Base-by-base conservation (phyloP, 1,140 invertebrate species). In the Lanistes nyassanus region DNA sequence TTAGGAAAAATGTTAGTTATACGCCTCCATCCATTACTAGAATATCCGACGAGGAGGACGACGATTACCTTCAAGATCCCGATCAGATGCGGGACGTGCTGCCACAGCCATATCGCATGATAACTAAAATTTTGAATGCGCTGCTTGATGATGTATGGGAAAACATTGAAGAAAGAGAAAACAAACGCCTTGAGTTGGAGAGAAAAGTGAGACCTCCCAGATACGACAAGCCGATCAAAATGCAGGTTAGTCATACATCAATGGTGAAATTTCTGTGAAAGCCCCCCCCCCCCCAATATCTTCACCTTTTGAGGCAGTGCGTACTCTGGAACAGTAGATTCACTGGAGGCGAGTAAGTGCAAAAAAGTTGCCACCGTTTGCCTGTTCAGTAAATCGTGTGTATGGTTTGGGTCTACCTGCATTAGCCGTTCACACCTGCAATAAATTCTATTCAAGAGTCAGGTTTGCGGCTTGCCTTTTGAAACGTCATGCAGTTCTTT, bases 71-170 rank as follows among this genome's bases (percentile, higher is more conserved):
- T 7, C 79, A 79, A 53, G 87, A 88, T 65, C 87, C 87, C n/a
- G 86, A 87, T 53, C 82, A 85, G 58, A 47, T 86, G 23, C 76
- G 80, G 36, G 87, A 87, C 73, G 42, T 36, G n/a, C 66, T 88
- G 23, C 87, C 87, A 58, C 86, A 87, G 69, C 87, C 87, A 2
- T 88, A 87, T 79, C 83, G 87, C 11, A 85, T 87, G 82, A 82
- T 88, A 53, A 82, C 87, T 69, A 87, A 85, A 80, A 77, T 87
- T 65, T 53, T 88, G 16, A 74, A 42, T n/a, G 69, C 79, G 34
- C 58, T 87, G 55, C 67, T 87, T 55, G 85, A 87, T 67, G 80
- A 82, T 31, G 82, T 78, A 26, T 88, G 85, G 85, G 80, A 84
- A 36, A 78, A 82, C 13, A 80, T 87, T 56, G 78, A 82, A 64